Percentiles rank a stretch among this genome's conserved stretches.
Evolutionary conservation across 1,140 invertebrate species (phyloP).

Genomic region (Octopus sinensis): DNA sequence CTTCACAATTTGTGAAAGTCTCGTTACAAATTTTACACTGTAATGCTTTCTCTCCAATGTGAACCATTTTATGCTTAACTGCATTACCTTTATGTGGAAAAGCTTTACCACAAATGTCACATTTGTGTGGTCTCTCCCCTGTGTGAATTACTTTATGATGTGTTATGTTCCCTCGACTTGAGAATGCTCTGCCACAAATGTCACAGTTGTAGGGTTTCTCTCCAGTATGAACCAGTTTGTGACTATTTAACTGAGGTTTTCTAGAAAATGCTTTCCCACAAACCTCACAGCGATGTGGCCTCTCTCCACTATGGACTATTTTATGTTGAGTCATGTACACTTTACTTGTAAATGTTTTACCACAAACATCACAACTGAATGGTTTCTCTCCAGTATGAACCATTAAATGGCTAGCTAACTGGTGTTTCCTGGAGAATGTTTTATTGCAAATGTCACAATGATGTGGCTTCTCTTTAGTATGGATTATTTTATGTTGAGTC

Average conservation of each 20-base stretch:
- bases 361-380: slow-evolving; percentile 95
- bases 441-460: slow-evolving; percentile 97
- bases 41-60: slow-evolving; percentile 23
- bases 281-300: no score
- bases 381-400: slow-evolving; percentile 96
- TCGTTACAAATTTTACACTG: background rate
- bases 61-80: slow-evolving; percentile 6
- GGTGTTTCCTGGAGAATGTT: slow-evolving; percentile 72
- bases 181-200: slow-evolving; percentile 93
- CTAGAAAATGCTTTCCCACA: no score
- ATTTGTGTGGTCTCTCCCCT: slow-evolving; percentile 20
- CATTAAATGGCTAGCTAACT: slow-evolving; percentile 51
- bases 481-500: slow-evolving; percentile 65
- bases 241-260: slow-evolving; percentile 45
- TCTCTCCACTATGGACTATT: background rate
- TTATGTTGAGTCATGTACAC: slow-evolving; percentile 23
- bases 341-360: slow-evolving; percentile 76
- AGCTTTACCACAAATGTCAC: background rate
- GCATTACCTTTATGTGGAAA: background rate
- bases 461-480: slow-evolving; percentile 79
- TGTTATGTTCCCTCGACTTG: slow-evolving; percentile 21
- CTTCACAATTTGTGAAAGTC: background rate
- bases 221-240: slow-evolving; percentile 94
- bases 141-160: slow-evolving; percentile 17
- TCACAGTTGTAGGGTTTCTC: slow-evolving; percentile 96